Evolutionary conservation across 1,140 invertebrate species (phyloP).

Genomic region (Whitmania pigra): DNA sequence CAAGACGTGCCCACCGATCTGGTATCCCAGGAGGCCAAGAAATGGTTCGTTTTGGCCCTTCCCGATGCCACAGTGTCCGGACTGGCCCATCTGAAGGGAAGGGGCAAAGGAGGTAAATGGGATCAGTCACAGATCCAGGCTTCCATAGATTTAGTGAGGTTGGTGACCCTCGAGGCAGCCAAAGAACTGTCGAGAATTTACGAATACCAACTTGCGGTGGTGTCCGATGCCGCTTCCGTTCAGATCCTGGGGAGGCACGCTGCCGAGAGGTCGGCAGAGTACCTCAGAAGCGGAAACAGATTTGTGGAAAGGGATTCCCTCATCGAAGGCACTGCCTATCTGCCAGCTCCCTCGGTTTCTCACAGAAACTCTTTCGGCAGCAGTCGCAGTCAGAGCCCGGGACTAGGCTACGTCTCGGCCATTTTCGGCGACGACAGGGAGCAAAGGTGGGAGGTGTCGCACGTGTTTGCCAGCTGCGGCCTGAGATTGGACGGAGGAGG

Average conservation of each 20-base stretch:
- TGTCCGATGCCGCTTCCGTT: slow-evolving; percentile 13
- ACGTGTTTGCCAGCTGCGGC: slow-evolving; percentile 20
- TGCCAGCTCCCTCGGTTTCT: background rate
- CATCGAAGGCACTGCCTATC: slow-evolving; percentile 15
- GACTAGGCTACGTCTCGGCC: background rate
- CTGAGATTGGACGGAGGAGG: slow-evolving; percentile 11
- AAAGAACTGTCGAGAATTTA: slow-evolving; percentile 23
- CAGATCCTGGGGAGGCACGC: slow-evolving; percentile 19
- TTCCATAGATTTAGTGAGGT: slow-evolving; percentile 4
- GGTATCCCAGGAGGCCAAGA: background rate
- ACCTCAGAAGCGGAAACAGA: slow-evolving; percentile 5
- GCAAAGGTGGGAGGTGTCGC: slow-evolving; percentile 22
- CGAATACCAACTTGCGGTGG: slow-evolving; percentile 23
- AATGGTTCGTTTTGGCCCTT: slow-evolving; percentile 10
- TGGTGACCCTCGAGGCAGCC: slow-evolving; percentile 19
- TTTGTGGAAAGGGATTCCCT: slow-evolving; percentile 22
- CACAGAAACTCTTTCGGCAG: too few species aligned
- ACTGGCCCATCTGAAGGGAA: background rate
- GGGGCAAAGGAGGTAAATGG: background rate
- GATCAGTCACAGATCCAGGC: slow-evolving; percentile 10
- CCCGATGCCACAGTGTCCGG: background rate
- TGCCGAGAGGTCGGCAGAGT: slow-evolving; percentile 19
- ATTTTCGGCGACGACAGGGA: slow-evolving; percentile 21
- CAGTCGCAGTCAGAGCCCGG: too few species aligned
- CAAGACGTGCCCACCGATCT: background rate